These are phyloP conservation scores for Oreochromis tanganicae DNA, from an alignment of 2,113 vertebrate species.

Conservation along the genomic window DNA sequence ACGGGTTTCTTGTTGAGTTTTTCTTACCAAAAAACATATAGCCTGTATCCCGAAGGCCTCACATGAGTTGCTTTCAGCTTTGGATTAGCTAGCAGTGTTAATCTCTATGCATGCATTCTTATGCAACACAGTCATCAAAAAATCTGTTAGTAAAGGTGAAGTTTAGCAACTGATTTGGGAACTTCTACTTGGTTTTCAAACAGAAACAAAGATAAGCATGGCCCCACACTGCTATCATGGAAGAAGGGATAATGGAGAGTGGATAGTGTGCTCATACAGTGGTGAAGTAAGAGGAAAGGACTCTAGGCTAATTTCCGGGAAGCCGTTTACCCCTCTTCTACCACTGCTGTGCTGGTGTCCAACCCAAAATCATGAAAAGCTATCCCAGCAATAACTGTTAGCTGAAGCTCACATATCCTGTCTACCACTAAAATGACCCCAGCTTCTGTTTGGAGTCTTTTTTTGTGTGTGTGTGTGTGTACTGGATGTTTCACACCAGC, in stretches of 20 bases:
- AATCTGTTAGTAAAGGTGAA: background rate
- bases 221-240: background rate
- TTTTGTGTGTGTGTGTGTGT: background rate
- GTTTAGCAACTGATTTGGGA: background rate
- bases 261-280: background rate
- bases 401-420: background rate
- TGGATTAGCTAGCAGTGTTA: background rate
- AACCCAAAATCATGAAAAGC: background rate
- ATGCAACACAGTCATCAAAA: background rate
- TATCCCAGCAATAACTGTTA: background rate
- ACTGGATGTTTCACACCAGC: background rate
- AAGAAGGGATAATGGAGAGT: background rate
- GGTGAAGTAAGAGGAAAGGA: conserved; percentile 1
- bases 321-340: background rate
- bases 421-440: background rate
- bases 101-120: background rate
- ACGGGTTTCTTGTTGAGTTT: background rate
- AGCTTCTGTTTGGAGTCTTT: background rate
- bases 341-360: background rate
- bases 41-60: background rate
- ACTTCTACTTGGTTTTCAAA: background rate
- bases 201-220: background rate
- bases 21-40: background rate
- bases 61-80: background rate
- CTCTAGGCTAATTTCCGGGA: conserved; percentile 8